Evolutionary conservation across 2,113 vertebrate species (phyloP).

Genomic region (Seriola quinqueradiata): DNA sequence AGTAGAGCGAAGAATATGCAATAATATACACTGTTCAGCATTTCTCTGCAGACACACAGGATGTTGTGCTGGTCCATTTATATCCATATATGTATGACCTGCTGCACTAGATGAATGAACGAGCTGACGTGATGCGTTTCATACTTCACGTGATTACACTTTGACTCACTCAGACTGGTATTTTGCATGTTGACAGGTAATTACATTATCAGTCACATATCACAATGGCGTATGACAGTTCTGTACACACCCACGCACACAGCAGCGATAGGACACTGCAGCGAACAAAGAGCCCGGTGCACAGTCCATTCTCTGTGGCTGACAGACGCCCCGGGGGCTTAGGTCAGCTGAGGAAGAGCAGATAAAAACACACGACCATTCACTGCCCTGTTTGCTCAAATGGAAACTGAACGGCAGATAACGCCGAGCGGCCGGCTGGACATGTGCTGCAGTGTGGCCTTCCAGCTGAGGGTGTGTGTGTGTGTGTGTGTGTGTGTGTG

Average conservation of each 20-base stretch:
- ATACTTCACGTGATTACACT: background rate
- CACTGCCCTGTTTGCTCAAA: slow-evolving; percentile 20
- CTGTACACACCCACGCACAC: slow-evolving; percentile 14
- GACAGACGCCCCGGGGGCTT: slow-evolving; percentile 54
- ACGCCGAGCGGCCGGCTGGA: background rate
- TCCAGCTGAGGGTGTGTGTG: background rate
- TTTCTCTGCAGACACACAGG: no score
- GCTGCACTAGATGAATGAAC: background rate
- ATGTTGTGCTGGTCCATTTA: no score
- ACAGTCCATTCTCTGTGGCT: slow-evolving; percentile 3
- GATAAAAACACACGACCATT: slow-evolving; percentile 31
- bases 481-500: background rate
- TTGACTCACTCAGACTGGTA: background rate
- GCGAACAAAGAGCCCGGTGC: slow-evolving; percentile 21
- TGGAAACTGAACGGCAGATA: slow-evolving; percentile 29
- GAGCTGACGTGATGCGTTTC: no score
- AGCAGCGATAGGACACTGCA: background rate
- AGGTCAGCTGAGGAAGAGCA: slow-evolving; percentile 46
- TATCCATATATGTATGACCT: background rate
- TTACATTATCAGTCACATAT: background rate
- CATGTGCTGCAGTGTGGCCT: slow-evolving; percentile 1
- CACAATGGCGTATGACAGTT: background rate
- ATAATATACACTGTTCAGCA: no score
- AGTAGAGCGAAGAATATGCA: no score
- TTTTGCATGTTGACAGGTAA: slow-evolving; percentile 9